These are phyloP conservation scores for Bradynema listronoti DNA, from an alignment of 1,140 invertebrate genomes.

Conservation along the genomic window DNA sequence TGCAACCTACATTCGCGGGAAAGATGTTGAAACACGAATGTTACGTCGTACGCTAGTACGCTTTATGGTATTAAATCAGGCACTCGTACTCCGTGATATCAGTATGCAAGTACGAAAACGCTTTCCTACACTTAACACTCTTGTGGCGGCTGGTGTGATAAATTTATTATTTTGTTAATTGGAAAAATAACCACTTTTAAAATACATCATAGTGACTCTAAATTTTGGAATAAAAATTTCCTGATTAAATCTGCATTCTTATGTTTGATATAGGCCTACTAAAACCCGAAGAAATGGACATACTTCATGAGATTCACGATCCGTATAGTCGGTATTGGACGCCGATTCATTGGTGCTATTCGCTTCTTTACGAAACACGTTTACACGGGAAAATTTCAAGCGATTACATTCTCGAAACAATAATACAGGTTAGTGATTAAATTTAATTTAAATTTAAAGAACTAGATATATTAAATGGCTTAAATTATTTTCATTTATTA, in stretches of 20 bases:
- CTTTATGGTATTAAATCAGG: slow-evolving; percentile 45
- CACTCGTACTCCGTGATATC: slow-evolving; percentile 48
- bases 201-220: no score
- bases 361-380: slow-evolving; percentile 37
- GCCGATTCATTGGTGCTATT: slow-evolving; percentile 47
- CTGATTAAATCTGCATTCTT: slow-evolving; percentile 10
- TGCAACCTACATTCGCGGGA: slow-evolving; percentile 44
- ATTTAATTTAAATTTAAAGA: slow-evolving; percentile 10
- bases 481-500: slow-evolving; percentile 24
- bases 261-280: slow-evolving; percentile 41
- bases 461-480: slow-evolving; percentile 2
- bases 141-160: slow-evolving; percentile 43
- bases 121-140: slow-evolving; percentile 52
- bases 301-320: slow-evolving; percentile 38
- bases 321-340: slow-evolving; percentile 51
- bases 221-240: no score
- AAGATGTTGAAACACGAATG: slow-evolving; percentile 74
- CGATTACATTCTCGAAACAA: slow-evolving; percentile 42
- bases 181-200: no score
- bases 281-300: slow-evolving; percentile 30
- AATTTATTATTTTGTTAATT: slow-evolving; percentile 6
- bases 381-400: slow-evolving; percentile 46
- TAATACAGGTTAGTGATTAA: slow-evolving; percentile 24
- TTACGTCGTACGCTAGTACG: slow-evolving; percentile 56
- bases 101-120: slow-evolving; percentile 50